Base-by-base conservation (phyloP, 2,888 invertebrate species). In the Therioaphis trifolii region DNA sequence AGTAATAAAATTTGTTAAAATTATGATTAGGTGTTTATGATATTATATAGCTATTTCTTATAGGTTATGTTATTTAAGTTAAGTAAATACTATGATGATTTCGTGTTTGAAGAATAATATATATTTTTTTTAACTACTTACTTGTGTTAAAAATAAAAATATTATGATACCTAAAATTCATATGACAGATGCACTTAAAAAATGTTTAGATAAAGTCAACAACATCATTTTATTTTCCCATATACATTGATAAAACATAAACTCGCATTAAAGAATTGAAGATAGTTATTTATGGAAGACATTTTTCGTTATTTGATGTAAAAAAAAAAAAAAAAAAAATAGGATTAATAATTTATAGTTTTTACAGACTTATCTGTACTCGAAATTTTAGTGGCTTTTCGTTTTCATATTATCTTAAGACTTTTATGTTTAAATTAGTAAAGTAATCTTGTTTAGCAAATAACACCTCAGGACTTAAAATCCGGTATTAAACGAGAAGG, bases 341-440 rank as follows among this genome's bases (percentile, higher is more conserved):
- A 61, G 15, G 24, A 58, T 43, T 43, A 49, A 66, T 63, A 76
- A 27, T 63, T 61, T 77, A 49, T 76, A 46, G 29, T 63, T 77
- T 77, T 49, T 43, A 77, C 76, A n/a, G 49, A 15, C 63, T 76
- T 76, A 76, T 46, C 27, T 63, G 61, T 27, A 46, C 27, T 15
- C 46, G 46, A 29, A 46, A 21, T 63, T 63, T 76, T 74, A 43
- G 76, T 76, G 27, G 14, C 24, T 49, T 63, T 76, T 63, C 29
- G 29, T 66, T 63, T 76, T 76, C 58, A 61, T 27, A 58, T 43
- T 43, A 43, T 43, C 18, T 63, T 24, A 61, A 76, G 61, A 61
- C 76, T 76, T 63, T 46, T 63, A 49, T n/a, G 49, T 66, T 49
- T 66, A 63, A 63, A 66, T 66, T 63, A 66, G 63, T 66, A 77